phyloP scores from a whole-genome alignment of 2,797 vertebrate genomes.

The Chloroceryle inda region DNA sequence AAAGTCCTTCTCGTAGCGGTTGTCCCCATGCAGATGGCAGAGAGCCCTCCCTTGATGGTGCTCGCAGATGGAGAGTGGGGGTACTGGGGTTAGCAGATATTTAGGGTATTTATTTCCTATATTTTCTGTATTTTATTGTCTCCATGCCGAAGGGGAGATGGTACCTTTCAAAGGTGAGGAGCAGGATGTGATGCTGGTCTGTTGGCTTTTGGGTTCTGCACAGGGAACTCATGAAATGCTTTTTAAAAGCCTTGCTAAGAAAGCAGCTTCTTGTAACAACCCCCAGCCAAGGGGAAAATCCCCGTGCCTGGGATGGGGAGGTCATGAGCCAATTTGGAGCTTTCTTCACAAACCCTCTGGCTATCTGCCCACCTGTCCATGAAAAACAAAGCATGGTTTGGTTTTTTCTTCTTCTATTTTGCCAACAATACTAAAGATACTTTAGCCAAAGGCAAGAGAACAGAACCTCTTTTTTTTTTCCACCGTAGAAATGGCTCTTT shows the following conservation, averaged over 20 bases:
- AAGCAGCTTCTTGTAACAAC: background rate
- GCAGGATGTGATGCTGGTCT: background rate
- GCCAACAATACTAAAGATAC: background rate
- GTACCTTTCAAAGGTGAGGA: background rate
- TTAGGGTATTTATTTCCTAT: background rate
- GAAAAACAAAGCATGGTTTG: background rate
- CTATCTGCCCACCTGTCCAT: background rate
- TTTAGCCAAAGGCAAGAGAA: conserved; percentile 1
- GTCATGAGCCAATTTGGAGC: background rate
- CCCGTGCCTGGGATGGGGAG: background rate
- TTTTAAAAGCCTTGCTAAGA: background rate
- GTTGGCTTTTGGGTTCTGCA: background rate
- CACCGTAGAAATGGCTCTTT: background rate
- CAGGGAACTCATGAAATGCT: background rate
- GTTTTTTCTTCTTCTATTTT: background rate
- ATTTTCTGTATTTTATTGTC: background rate
- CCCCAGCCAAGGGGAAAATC: background rate
- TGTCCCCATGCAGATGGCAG: background rate
- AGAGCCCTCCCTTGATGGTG: background rate
- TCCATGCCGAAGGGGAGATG: background rate
- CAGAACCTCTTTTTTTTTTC: background rate
- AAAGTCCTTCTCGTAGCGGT: background rate
- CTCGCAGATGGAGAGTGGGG: background rate
- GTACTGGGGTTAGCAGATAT: background rate
- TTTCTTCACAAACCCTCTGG: background rate